Percentiles rank a stretch among this genome's conserved stretches.
Evolutionary conservation across 2,888 invertebrate genomes (phyloP).

Genomic region (Lysandra coridon): DNA sequence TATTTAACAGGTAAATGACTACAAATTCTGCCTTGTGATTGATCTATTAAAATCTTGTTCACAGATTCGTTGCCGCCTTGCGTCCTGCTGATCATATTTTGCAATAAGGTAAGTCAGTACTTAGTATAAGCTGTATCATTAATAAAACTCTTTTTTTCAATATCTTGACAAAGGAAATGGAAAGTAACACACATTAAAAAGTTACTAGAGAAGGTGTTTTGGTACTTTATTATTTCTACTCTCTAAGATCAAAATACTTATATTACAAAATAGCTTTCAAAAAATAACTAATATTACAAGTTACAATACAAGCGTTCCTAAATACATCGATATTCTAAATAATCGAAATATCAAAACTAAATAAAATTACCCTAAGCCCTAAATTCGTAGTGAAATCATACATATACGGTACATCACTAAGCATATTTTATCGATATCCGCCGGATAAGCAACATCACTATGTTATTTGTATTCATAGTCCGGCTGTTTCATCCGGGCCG

Average conservation of each 20-base stretch:
- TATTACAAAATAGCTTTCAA: neutral
- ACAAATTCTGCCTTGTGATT: slow-evolving; percentile 46
- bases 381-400: neutral
- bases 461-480: slow-evolving; percentile 61
- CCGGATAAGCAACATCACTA: slow-evolving; percentile 22
- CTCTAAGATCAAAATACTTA: neutral
- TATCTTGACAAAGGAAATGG: too few relatives aligned
- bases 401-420: slow-evolving; percentile 8
- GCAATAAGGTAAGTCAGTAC: slow-evolving; percentile 64
- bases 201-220: too few relatives aligned
- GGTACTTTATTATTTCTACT: too few relatives aligned
- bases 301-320: neutral
- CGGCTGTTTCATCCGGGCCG: slow-evolving; percentile 22
- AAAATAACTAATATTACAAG: neutral
- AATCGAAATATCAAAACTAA: neutral
- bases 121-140: neutral
- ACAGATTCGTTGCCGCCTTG: slow-evolving; percentile 69
- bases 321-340: neutral
- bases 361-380: neutral
- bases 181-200: too few relatives aligned
- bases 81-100: slow-evolving; percentile 66
- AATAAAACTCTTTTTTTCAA: too few relatives aligned
- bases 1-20: too few relatives aligned
- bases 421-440: slow-evolving; percentile 18
- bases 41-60: slow-evolving; percentile 63